Evolutionary conservation across 2,113 vertebrate species (phyloP), one percentile per base, ranked within the genome.

Genomic region (Polypterus senegalus): DNA sequence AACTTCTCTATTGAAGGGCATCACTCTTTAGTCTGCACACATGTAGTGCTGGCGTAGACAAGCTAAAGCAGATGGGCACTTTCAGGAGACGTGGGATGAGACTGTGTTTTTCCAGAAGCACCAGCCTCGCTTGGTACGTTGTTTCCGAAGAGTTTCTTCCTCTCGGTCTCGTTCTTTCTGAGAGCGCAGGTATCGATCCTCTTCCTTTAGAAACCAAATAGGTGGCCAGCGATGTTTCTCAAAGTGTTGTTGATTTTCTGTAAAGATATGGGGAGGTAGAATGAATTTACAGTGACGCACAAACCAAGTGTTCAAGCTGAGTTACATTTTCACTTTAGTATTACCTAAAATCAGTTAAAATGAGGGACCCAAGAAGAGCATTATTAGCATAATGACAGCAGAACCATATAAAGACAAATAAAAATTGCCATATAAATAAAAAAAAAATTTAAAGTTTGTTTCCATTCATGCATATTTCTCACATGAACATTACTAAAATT

Each of bases 141-240:
- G 91, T 72, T 92, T 92, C 70, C 88, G 87, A 63, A 91, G 69
- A 68, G 88, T 82, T 79, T 91, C 89, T 74, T 91, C 88, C 75
- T 92, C 89, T 0, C 77, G 83, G 66, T 88, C 84, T 0, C 89
- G 82, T 76, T 92, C 90, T 72, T 88, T 90, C 76, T 86, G 82
- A 3, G 83, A 87, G 60, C 91, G 89, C 71, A 86, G 81, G 66
- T 91, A 93, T 66, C 89, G 86, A 61, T 93, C 91, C 70, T 93
- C 90, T 74, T 91, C 91, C 69, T 92, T 92, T 63, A 92, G 83
- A 79, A 90, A 91, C 91, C 91, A 93, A 56, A 93, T 81, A 0
- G 91, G 91, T 1, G 90, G 91, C 91, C 91, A 93, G 52, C 91
- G 90, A 65, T 88, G 83, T 70, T 88, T 86, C 79, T 92, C 91